Conservation (phyloP, 2,113 vertebrate species). For the Toxotes chatareus region DNA sequence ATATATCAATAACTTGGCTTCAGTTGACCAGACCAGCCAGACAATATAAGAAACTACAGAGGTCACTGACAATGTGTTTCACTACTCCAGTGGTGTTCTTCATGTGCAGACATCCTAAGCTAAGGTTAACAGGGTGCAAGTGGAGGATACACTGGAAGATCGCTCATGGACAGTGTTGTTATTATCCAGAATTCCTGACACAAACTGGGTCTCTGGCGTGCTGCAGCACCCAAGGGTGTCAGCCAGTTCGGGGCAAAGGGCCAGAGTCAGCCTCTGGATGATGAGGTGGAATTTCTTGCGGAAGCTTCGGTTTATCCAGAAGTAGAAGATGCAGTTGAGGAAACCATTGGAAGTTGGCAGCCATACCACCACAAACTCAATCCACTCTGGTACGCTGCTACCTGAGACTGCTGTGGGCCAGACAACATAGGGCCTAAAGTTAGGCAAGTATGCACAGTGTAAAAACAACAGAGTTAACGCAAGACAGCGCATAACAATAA, state of each 20-base stretch:
- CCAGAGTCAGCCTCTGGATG: constrained; percentile 69
- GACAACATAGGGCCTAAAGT: constrained; percentile 26
- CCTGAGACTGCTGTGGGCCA: constrained; percentile 82
- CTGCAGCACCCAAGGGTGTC: constrained; percentile 43
- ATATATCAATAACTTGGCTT: constrained; percentile 21
- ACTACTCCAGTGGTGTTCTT: not conserved
- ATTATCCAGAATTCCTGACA: constrained; percentile 69
- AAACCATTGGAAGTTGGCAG: constrained; percentile 89
- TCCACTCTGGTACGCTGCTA: constrained; percentile 84
- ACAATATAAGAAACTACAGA: constrained; percentile 25
- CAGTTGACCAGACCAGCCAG: constrained; percentile 7
- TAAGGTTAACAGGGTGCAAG: constrained; percentile 77
- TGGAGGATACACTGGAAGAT: constrained; percentile 84
- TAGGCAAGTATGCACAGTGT: constrained; percentile 1
- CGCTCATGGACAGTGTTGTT: constrained; percentile 76
- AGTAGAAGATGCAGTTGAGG: constrained; percentile 92
- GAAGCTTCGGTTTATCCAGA: constrained; percentile 89
- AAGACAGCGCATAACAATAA: not conserved
- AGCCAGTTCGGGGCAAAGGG: constrained; percentile 68
- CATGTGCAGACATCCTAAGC: constrained; percentile 51
- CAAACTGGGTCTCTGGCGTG: constrained; percentile 38
- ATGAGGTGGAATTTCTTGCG: constrained; percentile 84
- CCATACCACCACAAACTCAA: constrained; percentile 90
- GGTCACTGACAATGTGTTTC: not conserved
- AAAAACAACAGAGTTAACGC: not conserved